Percentiles rank a stretch among this genome's conserved stretches.
These are phyloP conservation scores for Polylopha cassiicola DNA, from an alignment of 2,888 invertebrate genomes.

Conservation along the genomic window DNA sequence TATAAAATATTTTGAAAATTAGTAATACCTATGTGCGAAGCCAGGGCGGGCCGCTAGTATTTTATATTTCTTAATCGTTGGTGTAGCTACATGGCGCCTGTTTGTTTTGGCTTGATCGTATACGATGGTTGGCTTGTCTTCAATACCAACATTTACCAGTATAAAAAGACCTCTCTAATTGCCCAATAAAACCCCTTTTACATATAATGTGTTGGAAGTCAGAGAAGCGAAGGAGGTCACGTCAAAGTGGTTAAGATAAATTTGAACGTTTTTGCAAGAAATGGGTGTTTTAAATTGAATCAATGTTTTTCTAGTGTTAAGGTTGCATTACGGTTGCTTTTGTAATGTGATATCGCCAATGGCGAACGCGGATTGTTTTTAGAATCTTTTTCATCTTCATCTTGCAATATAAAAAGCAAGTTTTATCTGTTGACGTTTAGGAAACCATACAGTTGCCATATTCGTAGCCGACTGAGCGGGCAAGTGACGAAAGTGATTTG, in stretches of 20 bases:
- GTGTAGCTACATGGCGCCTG: constrained; percentile 25
- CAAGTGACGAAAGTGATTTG: too few relatives aligned
- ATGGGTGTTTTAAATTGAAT: constrained; percentile 24
- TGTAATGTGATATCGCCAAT: constrained; percentile 17
- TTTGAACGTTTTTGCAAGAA: constrained; percentile 20
- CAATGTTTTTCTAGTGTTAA: constrained; percentile 22
- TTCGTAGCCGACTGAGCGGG: too few relatives aligned
- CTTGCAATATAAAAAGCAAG: too few relatives aligned
- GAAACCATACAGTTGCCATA: too few relatives aligned
- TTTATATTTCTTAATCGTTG: too few relatives aligned
- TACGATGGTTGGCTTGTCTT: constrained; percentile 40
- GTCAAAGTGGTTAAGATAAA: constrained; percentile 2
- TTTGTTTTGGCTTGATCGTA: constrained; percentile 42
- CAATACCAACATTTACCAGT: constrained; percentile 36
- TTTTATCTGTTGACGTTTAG: too few relatives aligned
- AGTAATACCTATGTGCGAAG: too few relatives aligned
- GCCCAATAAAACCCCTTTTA: background rate
- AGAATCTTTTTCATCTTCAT: too few relatives aligned
- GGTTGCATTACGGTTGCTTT: constrained; percentile 25
- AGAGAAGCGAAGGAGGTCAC: constrained; percentile 1
- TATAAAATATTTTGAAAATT: too few relatives aligned
- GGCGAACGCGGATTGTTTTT: background rate
- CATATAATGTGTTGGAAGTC: background rate
- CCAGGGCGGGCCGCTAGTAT: too few relatives aligned
- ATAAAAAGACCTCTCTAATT: constrained; percentile 2